Base-by-base conservation (phyloP, 2,113 vertebrate genomes). In the Dicerorhinus sumatrensis region DNA sequence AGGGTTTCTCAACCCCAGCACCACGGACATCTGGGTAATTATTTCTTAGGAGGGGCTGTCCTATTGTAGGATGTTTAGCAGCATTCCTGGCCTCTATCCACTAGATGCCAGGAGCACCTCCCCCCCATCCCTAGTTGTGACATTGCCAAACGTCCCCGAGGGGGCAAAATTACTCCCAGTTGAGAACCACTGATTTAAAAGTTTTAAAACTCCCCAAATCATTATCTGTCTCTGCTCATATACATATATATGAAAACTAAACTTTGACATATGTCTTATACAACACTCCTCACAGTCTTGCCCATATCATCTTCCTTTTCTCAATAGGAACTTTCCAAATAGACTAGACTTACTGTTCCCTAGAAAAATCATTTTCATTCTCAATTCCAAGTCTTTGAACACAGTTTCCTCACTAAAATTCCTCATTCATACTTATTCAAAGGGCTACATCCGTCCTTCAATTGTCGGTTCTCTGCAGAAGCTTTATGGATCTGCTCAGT, bases 311-410 rank as follows among this genome's bases (percentile, higher is more conserved):
- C 83, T 90, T 82, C 73, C 56, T 96, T 93, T 97, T 70, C 58
- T 83, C 58, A 90, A 72, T 20, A 92, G 51, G 18, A 92, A 54
- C 46, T 94, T 97, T 92, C 48, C 54, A 94, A 86, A 90, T 54
- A 97, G 70, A 92, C 9, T 36, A 96, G 42, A 46, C 48, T 56
- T 83, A 42, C 12, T 77, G 39, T 69, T 87, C 10, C 54, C 31
- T 88, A 84, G 46, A 87, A 87, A 96, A 91, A 69, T 65, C 0
- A 73, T 84, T 96, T 97, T 82, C 48, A 76, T 83, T 86, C 75
- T 89, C 51, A 86, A 93, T 87, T 81, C 46, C 51, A 88, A 73
- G 11, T 70, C 82, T 94, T 20, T 54, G 58, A 63, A 96, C 54
- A 94, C 58, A 89, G 70, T 54, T 95, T 79, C 18, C 46, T 96